Conservation (phyloP, 2,888 invertebrate species). For the Crossocerus cetratus region DNA sequence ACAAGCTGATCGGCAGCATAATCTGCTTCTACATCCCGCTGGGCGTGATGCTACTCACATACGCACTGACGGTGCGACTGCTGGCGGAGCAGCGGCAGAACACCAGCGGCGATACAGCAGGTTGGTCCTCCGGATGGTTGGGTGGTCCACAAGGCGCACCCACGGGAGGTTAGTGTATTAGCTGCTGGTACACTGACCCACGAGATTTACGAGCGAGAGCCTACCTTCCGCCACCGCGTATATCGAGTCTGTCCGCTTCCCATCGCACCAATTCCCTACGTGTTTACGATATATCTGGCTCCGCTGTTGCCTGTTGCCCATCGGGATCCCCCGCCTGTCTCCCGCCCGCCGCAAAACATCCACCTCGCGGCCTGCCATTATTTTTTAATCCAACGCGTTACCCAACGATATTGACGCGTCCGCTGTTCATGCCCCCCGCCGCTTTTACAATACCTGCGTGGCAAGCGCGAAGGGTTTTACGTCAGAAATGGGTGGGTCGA, state of each 20-base stretch:
- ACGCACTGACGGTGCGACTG: slow-evolving; percentile 92
- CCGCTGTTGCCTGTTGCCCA: neutral
- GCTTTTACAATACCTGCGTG: neutral
- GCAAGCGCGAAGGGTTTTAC: neutral
- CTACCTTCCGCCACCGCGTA: neutral
- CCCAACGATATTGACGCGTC: no score
- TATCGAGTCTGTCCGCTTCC: neutral
- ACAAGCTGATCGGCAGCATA: slow-evolving; percentile 95
- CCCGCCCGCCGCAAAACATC: neutral
- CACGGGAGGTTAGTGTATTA: slow-evolving; percentile 64
- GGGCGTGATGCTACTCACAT: slow-evolving; percentile 96
- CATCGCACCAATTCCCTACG: neutral
- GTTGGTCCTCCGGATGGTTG: slow-evolving; percentile 88
- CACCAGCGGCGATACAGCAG: slow-evolving; percentile 79
- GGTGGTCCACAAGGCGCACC: slow-evolving; percentile 77
- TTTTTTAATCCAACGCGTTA: neutral
- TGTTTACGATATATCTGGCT: no score
- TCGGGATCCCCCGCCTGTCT: neutral
- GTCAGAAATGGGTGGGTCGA: neutral
- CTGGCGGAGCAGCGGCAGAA: slow-evolving; percentile 91
- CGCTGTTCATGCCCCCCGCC: neutral
- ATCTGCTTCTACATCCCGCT: slow-evolving; percentile 97
- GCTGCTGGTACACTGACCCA: slow-evolving; percentile 53
- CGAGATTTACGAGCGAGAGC: slow-evolving; percentile 14
- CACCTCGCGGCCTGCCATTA: neutral